Evolutionary conservation across 1,140 invertebrate genomes (phyloP), one percentile per base, ranked within the genome.

Genomic region (Coptotermes formosanus): DNA sequence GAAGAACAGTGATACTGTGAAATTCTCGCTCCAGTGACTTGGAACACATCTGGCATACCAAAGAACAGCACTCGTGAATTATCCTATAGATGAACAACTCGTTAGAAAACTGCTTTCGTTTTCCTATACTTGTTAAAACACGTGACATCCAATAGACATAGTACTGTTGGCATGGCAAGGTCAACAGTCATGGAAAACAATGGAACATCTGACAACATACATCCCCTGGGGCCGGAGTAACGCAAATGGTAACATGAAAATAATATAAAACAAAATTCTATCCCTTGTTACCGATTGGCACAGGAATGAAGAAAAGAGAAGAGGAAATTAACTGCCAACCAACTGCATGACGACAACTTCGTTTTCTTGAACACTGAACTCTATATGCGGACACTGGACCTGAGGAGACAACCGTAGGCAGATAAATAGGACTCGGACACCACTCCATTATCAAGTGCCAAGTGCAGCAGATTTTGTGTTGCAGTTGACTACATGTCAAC

Each of bases 171-270:
- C 64, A 30, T 30, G n/a, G 7, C 64, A 75, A 75, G 64, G 64
- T 75, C 64, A 75, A 30, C 64, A 75, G 25, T n/a, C 64, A 6
- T 75, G 64, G 64, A 75, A 75, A 75, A 75, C 64, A 75, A 75
- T 75, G 64, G 64, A 75, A 75, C 64, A n/a, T 75, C 64, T 75
- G 64, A 75, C 64, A 75, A 75, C 52, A 55, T 25, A 75, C 64
- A 75, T 75, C 16, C 64, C 64, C 64, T 75, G 25, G n/a, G 64
- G 64, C 8, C 7, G n/a, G 25, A 11, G 64, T 3, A 12, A 30
- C 7, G 25, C 64, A 11, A 75, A 14, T 75, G 25, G 64, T 30
- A 75, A 75, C 25, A 25, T 75, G 25, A 75, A 30, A 75, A 75
- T 75, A 75, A 23, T 64, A 64, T n/a, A 23, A 64, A 64, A 64